phyloP scores from a whole-genome alignment of 2,113 vertebrate species.

The Embiotoca jacksoni region DNA sequence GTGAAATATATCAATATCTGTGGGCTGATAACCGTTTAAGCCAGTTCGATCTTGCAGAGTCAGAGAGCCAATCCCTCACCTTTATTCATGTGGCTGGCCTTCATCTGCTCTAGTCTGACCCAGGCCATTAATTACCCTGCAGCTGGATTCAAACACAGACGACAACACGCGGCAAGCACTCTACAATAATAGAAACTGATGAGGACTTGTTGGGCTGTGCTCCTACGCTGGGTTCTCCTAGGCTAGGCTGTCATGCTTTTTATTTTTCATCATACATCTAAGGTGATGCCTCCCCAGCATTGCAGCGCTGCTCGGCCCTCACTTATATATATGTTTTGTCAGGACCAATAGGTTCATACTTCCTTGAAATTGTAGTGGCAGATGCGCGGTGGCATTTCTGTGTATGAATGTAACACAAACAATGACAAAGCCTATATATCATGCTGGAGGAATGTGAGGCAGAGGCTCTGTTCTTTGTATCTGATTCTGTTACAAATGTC shows the following conservation, averaged over 20 bases:
- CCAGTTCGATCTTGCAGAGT: slow-evolving; percentile 64
- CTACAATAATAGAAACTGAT: slow-evolving; percentile 68
- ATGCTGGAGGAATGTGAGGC: slow-evolving; percentile 19
- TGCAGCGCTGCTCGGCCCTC: not conserved
- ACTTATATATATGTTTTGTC: slow-evolving; percentile 60
- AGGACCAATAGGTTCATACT: slow-evolving; percentile 52
- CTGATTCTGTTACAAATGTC: slow-evolving; percentile 28
- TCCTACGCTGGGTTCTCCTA: slow-evolving; percentile 26
- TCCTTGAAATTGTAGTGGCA: slow-evolving; percentile 26
- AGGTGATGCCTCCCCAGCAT: slow-evolving; percentile 45
- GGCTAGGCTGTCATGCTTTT: slow-evolving; percentile 55
- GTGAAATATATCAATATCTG: slow-evolving; percentile 74
- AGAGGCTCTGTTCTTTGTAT: slow-evolving; percentile 18
- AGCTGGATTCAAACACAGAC: slow-evolving; percentile 48
- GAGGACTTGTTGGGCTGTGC: slow-evolving; percentile 39
- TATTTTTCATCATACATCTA: slow-evolving; percentile 58
- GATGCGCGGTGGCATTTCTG: slow-evolving; percentile 20
- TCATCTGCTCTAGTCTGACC: slow-evolving; percentile 52
- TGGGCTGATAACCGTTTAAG: slow-evolving; percentile 71
- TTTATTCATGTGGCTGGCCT: slow-evolving; percentile 70
- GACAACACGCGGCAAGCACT: slow-evolving; percentile 31
- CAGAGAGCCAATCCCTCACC: slow-evolving; percentile 68
- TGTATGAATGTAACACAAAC: slow-evolving; percentile 48
- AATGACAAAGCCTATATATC: slow-evolving; percentile 51
- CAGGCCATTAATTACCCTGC: slow-evolving; percentile 68